Evolutionary conservation across 2,888 invertebrate species (phyloP), one percentile per base, ranked within the genome.

Genomic region (Troilus luridus): DNA sequence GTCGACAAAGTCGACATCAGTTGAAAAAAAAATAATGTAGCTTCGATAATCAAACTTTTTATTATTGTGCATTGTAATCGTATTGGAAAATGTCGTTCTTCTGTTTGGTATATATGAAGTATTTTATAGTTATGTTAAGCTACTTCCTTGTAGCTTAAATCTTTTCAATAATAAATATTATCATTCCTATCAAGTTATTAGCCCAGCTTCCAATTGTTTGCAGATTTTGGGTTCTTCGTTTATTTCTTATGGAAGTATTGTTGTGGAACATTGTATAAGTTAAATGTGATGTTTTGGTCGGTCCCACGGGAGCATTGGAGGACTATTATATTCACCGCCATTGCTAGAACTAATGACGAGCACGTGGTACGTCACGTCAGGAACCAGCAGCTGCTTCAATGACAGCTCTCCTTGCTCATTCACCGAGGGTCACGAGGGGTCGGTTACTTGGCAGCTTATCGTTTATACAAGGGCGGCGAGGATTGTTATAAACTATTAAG

Each of bases 301-400:
- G 6, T 14, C 67, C 1, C 19, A 19, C 8, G 1, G 8, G 9
- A 77, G 72, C 41, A 5, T 7, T 0, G 27, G 9, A 77, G 14
- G 8, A 41, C 41, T 41, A 41, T 41, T 41, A 27, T 41, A 27
- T 77, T 41, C 72, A 17, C 9, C 12, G 56, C 54, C 24, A 10
- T 21, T 6, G 56, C 56, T 85, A n/a, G 85, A 85, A 85, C 85
- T 85, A 85, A 85, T 85, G 56, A 85, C 3, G 85, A 85, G 85
- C 54, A 85, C 85, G 56, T 85, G 54, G 54, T 81, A 21, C 54
- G 24, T 67, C 24, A 21, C 54, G 24, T 67, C 24, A 24, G 11
- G 67, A 56, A 56, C 54, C 85, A 19, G 56, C 85, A 85, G 85
- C 85, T 85, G 85, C 56, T 58, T 21, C 54, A 8, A 2, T 85